Conservation (phyloP, 2,888 invertebrate species). For the Thera britannica region DNA sequence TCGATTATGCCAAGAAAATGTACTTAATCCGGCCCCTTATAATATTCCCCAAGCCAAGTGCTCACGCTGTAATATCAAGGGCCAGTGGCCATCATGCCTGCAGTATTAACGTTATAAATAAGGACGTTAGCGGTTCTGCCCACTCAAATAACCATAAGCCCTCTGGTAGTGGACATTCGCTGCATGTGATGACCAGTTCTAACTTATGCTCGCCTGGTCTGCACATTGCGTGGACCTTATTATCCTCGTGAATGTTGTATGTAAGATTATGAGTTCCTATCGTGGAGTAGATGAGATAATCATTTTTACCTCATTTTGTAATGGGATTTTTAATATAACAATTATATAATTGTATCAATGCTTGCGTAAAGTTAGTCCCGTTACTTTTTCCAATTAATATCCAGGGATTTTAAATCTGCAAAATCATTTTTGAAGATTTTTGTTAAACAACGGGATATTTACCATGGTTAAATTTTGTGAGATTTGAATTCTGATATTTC, state of each 20-base stretch:
- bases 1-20: not conserved
- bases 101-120: constrained; percentile 83
- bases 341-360: too few relatives aligned
- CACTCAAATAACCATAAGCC: constrained; percentile 81
- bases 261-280: constrained; percentile 2
- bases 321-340: too few relatives aligned
- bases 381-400: too few relatives aligned
- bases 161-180: constrained; percentile 63
- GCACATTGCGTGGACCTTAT: constrained; percentile 43
- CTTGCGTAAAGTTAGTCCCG: too few relatives aligned
- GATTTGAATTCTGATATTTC: too few relatives aligned
- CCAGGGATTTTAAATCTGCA: too few relatives aligned
- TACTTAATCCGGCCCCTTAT: not conserved
- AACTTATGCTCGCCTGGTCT: constrained; percentile 39
- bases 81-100: constrained; percentile 57
- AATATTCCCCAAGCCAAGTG: not conserved
- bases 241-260: constrained; percentile 4
- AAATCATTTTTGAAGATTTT: too few relatives aligned
- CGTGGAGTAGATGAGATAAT: constrained; percentile 1
- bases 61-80: constrained; percentile 3
- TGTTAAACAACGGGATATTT: too few relatives aligned
- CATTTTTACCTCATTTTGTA: not conserved
- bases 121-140: constrained; percentile 74
- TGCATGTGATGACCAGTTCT: constrained; percentile 57
- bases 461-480: too few relatives aligned